Evolutionary conservation across 1,140 invertebrate genomes (phyloP), one percentile per base, ranked within the genome.

Genomic region (Philotrypesis tridentata): DNA sequence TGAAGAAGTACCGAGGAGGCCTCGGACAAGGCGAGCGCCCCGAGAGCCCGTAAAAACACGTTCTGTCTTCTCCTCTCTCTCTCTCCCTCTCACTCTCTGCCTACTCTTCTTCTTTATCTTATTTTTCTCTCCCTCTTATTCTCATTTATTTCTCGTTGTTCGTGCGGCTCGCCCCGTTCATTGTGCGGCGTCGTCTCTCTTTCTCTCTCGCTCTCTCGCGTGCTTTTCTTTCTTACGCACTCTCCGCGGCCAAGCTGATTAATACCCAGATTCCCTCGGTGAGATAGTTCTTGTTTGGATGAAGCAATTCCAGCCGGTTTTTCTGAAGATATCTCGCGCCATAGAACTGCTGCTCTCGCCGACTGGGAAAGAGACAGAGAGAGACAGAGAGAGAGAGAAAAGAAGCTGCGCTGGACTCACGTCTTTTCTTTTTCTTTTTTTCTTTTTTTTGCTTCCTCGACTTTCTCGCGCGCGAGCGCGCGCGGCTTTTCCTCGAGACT

Each of bases 251-350:
- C n/a, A 29, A 79, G 76, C 85, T 87, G 87, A 90, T 90, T 87
- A 89, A 90, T 90, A 89, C 87, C 87, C 85, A 89, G 87, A 89
- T 90, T 85, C 85, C 84, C 86, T 85, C 81, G 83, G 74, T 84
- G 72, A 87, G 87, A 88, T 88, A 86, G 86, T 89, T 90, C 87
- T 88, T 88, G 87, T 88, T 89, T 85, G 86, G 87, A 91, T 89
- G 88, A 91, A 90, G 88, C 88, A 88, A 89, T 91, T 91, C 86
- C 81, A 88, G 87, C 85, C 86, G 85, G 87, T 89, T 88, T 88
- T 89, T 89, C 86, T 70, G 43, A 43, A 33, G 73, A 40, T 63
- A 77, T 71, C 73, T 63, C 73, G 37, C 63, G 74, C 79, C 48
- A 7, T 25, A 11, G n/a, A 37, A 79, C 8, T 48, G 14, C 40